Evolutionary conservation across 2,113 vertebrate genomes (phyloP), one percentile per base, ranked within the genome.

Genomic region (Hippocampus mohnikei): DNA sequence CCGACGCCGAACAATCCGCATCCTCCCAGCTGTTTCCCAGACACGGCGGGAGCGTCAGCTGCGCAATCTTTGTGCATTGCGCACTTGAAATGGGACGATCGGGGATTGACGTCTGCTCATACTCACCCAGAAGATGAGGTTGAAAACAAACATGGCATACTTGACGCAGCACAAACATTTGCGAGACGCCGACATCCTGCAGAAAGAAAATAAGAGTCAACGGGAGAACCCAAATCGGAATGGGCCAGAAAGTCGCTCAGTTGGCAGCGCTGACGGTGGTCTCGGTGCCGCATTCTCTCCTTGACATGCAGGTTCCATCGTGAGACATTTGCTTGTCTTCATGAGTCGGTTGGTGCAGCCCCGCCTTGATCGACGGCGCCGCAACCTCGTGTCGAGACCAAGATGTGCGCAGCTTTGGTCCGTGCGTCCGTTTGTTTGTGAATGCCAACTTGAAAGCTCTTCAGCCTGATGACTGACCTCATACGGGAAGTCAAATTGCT

Each of bases 101-200:
- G 6, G 62, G 37, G 55, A n/a, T 37, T 37, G 5, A 37, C 0
- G 6, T 37, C 33, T 37, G 0, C 33, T 37, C 33, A 37, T 78
- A 92, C 94, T 91, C 27, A 95, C 94, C 94, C 94, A 94, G 86
- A 95, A 95, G 85, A 94, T 90, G 78, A 95, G 92, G 82, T 94
- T 95, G 75, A 95, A 94, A 84, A 94, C 78, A 77, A 94, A 94
- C 92, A 94, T 92, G 73, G 93, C 78, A 72, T 94, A 93, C 79
- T 95, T 94, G 79, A 94, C 90, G 23, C 91, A 94, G 72, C 92
- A 92, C 62, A 94, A 81, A 81, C 92, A 94, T 58, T 77, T 84
- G 55, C 77, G 86, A 7, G 91, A 91, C 72, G 70, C 76, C 0
- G 87, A 76, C 89, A 92, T 91, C 74, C 92, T 93, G 84, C 46